Conservation (phyloP, 2,888 invertebrate genomes). For the Erebia palarica region DNA sequence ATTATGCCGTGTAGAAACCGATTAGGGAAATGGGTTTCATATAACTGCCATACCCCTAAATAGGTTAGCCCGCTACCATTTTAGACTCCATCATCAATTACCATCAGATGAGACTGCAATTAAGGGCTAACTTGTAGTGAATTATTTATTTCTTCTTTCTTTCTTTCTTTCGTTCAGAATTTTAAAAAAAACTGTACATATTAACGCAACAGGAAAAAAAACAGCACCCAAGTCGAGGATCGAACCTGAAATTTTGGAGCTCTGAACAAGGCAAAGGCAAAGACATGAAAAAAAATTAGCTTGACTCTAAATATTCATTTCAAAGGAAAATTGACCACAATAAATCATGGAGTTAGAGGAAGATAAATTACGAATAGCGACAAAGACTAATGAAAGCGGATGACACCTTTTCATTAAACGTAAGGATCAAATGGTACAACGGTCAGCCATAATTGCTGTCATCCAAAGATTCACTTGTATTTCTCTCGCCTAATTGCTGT, state of each 20-base stretch:
- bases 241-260: neutral
- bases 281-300: neutral
- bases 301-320: conserved; percentile 20
- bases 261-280: neutral
- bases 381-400: conserved; percentile 40
- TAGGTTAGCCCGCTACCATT: too few species aligned
- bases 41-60: too few species aligned
- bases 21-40: too few species aligned
- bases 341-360: conserved; percentile 41
- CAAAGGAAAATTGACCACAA: conserved; percentile 30
- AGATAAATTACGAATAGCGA: conserved; percentile 43
- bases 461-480: conserved; percentile 22
- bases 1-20: too few species aligned
- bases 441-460: conserved; percentile 35
- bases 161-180: too few species aligned
- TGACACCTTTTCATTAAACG: conserved; percentile 41
- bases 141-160: too few species aligned
- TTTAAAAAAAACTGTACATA: too few species aligned
- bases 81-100: too few species aligned
- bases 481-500: conserved; percentile 10
- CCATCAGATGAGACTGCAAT: too few species aligned
- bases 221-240: too few species aligned
- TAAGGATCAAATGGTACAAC: conserved; percentile 30
- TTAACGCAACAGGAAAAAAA: too few species aligned
- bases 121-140: too few species aligned